Percentiles rank a stretch among this genome's conserved stretches.
phyloP scores from a whole-genome alignment of 2,797 vertebrate species.

The Micropoecilia bifurca region DNA sequence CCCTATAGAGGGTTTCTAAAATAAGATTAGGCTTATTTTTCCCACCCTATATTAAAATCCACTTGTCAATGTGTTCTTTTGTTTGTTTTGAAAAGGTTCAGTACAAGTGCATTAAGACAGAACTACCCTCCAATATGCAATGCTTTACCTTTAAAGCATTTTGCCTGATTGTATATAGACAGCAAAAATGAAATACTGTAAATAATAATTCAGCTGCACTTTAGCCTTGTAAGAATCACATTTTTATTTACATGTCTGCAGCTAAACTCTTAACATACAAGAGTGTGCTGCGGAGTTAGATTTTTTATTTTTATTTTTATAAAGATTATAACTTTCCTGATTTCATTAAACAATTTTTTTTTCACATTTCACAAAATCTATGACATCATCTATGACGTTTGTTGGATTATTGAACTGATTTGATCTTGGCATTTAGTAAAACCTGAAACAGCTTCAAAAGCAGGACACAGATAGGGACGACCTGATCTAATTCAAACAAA shows the following conservation, averaged over 20 bases:
- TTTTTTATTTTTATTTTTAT: not conserved
- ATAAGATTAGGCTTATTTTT: conserved; percentile 23
- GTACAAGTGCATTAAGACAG: conserved; percentile 20
- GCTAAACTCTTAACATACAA: not conserved
- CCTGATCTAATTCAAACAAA: not conserved
- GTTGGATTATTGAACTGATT: not conserved
- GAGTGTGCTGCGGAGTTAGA: rapidly evolving
- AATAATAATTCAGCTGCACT: not conserved
- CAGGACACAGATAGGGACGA: not conserved
- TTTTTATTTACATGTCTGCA: not conserved
- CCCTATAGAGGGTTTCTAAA: conserved; percentile 26
- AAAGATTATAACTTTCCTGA: not conserved
- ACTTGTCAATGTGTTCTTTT: conserved; percentile 39
- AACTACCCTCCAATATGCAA: conserved; percentile 3
- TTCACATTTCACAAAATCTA: not conserved
- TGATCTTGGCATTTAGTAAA: not conserved
- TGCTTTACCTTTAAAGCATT: conserved; percentile 18
- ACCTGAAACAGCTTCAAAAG: not conserved
- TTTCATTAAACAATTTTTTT: not conserved
- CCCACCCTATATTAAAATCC: conserved; percentile 27
- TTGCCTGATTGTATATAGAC: not conserved
- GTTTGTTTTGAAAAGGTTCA: conserved; percentile 25
- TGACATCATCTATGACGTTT: too few species aligned
- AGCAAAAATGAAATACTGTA: conserved; percentile 7
- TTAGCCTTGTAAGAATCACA: not conserved